Conservation (phyloP, 2,113 vertebrate species). For the Tragulus kanchil region DNA sequence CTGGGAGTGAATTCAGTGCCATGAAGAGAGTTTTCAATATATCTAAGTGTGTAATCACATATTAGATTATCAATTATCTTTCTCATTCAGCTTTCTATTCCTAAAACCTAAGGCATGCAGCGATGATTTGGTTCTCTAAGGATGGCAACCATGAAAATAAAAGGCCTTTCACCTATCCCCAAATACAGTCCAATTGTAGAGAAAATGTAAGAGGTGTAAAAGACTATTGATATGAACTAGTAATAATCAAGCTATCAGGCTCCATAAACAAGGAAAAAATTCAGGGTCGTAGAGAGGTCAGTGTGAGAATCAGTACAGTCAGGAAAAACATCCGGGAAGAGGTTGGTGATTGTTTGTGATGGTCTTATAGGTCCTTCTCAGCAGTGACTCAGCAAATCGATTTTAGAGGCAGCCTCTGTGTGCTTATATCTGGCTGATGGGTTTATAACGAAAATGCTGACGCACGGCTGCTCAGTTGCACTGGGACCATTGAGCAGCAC, state of each 20-base stretch:
- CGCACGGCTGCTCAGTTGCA: conserved; percentile 19
- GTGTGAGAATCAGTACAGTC: neutral
- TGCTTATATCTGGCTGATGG: neutral
- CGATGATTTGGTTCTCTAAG: neutral
- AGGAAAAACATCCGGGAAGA: neutral
- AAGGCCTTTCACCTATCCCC: neutral
- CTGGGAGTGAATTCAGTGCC: neutral
- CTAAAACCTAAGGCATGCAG: neutral
- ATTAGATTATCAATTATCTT: neutral
- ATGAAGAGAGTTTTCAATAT: neutral
- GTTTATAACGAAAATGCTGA: conserved; percentile 79
- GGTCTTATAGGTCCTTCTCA: neutral
- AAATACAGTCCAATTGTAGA: neutral
- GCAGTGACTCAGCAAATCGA: conserved; percentile 72
- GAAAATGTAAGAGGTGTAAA: conserved; percentile 8
- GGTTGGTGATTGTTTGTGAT: neutral
- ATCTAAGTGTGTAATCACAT: neutral
- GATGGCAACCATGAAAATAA: neutral
- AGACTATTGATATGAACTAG: neutral
- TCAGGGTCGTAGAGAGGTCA: conserved; percentile 42
- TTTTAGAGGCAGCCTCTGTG: conserved; percentile 49
- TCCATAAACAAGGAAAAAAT: neutral
- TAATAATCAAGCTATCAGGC: conserved; percentile 8
- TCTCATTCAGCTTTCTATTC: neutral
- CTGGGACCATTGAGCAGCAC: conserved; percentile 54